Percentiles rank a stretch among this genome's conserved stretches.
phyloP scores from a whole-genome alignment of 1,140 invertebrate species.

The Pseudomyrmex concolor region DNA sequence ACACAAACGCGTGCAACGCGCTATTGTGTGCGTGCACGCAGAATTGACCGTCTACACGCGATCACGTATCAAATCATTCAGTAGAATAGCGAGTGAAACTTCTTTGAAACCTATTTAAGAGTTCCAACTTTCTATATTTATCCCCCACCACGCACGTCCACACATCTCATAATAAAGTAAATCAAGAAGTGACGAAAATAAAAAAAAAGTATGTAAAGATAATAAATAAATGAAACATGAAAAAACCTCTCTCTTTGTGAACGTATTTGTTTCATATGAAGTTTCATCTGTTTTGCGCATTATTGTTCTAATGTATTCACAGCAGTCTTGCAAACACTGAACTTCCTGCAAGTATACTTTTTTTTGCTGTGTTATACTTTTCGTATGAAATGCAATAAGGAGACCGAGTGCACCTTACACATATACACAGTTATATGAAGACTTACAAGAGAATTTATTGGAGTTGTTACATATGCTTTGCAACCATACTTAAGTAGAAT shows the following conservation, averaged over 20 bases:
- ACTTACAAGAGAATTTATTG: slow-evolving; percentile 68
- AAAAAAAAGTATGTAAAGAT: too few species aligned
- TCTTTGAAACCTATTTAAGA: not conserved
- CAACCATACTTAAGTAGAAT: slow-evolving; percentile 60
- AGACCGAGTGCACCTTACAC: not conserved
- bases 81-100: slow-evolving; percentile 49
- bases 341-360: not conserved
- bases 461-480: slow-evolving; percentile 76
- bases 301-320: too few species aligned
- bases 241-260: too few species aligned
- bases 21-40: not conserved
- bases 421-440: not conserved
- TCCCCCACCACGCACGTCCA: too few species aligned
- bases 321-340: not conserved
- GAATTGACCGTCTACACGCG: not conserved
- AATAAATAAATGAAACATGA: too few species aligned
- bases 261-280: too few species aligned
- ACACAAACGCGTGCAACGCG: not conserved
- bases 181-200: too few species aligned
- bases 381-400: not conserved
- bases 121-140: too few species aligned
- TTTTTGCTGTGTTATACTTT: not conserved
- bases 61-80: not conserved
- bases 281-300: too few species aligned
- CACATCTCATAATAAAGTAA: too few species aligned